Conservation (phyloP, 2,888 invertebrate species). For the Lasioglossum leucozonium region DNA sequence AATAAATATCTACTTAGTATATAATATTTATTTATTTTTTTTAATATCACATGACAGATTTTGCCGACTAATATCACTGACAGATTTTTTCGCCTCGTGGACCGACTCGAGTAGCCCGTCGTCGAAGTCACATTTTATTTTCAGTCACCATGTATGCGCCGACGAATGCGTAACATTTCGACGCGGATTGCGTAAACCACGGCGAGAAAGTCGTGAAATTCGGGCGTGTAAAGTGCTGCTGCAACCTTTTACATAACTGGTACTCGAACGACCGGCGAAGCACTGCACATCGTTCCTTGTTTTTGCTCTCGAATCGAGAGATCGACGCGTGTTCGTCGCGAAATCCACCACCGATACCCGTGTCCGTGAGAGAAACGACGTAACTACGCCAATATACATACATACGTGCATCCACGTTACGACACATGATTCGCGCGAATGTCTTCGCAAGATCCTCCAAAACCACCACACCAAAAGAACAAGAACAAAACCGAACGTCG, state of each 20-base stretch:
- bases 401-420: background rate
- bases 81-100: background rate
- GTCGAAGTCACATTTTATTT: constrained; percentile 13
- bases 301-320: constrained; percentile 15
- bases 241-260: constrained; percentile 37
- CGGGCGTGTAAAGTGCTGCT: constrained; percentile 36
- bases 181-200: constrained; percentile 39
- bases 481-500: background rate
- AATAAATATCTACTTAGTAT: too few species aligned
- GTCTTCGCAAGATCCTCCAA: background rate
- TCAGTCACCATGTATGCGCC: constrained; percentile 29
- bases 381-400: background rate
- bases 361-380: background rate
- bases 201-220: constrained; percentile 42
- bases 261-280: constrained; percentile 16
- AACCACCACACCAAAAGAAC: background rate
- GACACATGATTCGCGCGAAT: background rate
- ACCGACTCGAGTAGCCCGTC: too few species aligned
- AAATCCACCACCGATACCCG: background rate
- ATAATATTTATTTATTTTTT: too few species aligned
- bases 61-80: background rate
- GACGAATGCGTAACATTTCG: constrained; percentile 33
- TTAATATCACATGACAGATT: too few species aligned
- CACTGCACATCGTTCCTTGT: constrained; percentile 13
- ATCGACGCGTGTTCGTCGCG: background rate